Evolutionary conservation across 2,797 vertebrate species (phyloP), one percentile per base, ranked within the genome.

Genomic region (Philypnodon macrostomus): DNA sequence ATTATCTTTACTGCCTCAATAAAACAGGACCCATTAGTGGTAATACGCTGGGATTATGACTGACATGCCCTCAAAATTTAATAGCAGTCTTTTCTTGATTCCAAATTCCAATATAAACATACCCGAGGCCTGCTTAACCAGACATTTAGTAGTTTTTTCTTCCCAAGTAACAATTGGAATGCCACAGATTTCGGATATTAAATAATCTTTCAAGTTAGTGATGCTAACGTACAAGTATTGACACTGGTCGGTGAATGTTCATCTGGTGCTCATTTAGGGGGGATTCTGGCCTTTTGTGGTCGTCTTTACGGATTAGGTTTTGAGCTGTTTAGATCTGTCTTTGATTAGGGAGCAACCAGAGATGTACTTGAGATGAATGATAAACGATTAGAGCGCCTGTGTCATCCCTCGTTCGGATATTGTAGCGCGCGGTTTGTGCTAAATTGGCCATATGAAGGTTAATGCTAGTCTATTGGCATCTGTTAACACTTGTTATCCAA

Each of bases 401-500:
- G 14, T 64, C 26, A 38, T 42, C 27, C 27, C 19, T 8, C 7
- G 4, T 26, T 11, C 13, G 2, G 21, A 24, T 40, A 14, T 40
- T 26, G 4, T 13, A 15, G 32, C 1, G 32, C 8, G 6, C 2
- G 23, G 26, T 46, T 26, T 47, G 39, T 39, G 48, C 26, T 49
- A 39, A 42, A 36, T 14, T 26, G 32, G 13, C 38, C 41, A 47
- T 14, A 12, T 26, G 23, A 27, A 41, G 23, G 31, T 49, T 36
- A 51, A 62, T 17, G 46, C 38, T 38, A 37, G 16, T 26, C n/a
- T 13, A 38, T 59, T 38, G 34, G 10, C 16, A 39, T 50, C 29
- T 18, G 60, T 70, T 61, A 59, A 63, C 55, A 62, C 53, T 13
- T 36, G 34, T 53, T 40, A 64, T 58, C 31, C 15, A 26, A n/a